A percentile compares a stretch with the other conserved stretches of the same genome.
phyloP scores from a whole-genome alignment of 2,797 vertebrate genomes.

The Sebastes hopkinsi region DNA sequence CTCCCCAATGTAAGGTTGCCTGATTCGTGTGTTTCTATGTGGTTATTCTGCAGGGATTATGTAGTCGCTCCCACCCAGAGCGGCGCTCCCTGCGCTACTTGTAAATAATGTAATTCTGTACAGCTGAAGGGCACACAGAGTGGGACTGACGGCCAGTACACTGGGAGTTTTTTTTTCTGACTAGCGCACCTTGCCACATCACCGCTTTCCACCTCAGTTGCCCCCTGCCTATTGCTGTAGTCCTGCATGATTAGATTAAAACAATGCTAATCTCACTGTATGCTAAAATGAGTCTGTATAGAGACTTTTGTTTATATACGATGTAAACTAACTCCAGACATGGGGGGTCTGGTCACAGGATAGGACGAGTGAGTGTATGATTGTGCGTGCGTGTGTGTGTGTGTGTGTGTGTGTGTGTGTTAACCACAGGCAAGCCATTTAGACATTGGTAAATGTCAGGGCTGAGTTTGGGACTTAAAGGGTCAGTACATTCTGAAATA shows the following conservation, averaged over 20 bases:
- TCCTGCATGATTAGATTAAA: conserved; percentile 90
- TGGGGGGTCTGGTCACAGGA: conserved; percentile 53
- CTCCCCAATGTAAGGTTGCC: conserved; percentile 60
- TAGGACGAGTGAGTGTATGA: conserved; percentile 24
- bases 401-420: conserved; percentile 10
- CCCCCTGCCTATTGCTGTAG: conserved; percentile 89
- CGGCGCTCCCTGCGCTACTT: conserved; percentile 67
- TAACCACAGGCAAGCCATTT: conserved; percentile 38
- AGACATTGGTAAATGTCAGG: conserved; percentile 53
- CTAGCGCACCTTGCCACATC: conserved; percentile 89
- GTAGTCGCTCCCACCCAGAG: conserved; percentile 50
- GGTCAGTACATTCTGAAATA: conserved; percentile 40
- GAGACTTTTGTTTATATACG: conserved; percentile 78
- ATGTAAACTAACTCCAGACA: conserved; percentile 72
- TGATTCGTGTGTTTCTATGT: conserved; percentile 74
- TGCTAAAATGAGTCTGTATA: conserved; percentile 82
- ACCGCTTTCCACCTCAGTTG: conserved; percentile 83
- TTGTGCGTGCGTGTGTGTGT: conserved; percentile 14
- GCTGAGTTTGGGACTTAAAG: conserved; percentile 49
- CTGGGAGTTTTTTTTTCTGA: conserved; percentile 66
- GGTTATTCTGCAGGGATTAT: conserved; percentile 72
- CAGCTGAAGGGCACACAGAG: conserved; percentile 84
- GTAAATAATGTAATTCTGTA: conserved; percentile 90
- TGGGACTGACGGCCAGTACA: conserved; percentile 98
- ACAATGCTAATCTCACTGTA: conserved; percentile 84